Evolutionary conservation across 1,140 invertebrate species (phyloP).

Genomic region (Ephestia elutella): DNA sequence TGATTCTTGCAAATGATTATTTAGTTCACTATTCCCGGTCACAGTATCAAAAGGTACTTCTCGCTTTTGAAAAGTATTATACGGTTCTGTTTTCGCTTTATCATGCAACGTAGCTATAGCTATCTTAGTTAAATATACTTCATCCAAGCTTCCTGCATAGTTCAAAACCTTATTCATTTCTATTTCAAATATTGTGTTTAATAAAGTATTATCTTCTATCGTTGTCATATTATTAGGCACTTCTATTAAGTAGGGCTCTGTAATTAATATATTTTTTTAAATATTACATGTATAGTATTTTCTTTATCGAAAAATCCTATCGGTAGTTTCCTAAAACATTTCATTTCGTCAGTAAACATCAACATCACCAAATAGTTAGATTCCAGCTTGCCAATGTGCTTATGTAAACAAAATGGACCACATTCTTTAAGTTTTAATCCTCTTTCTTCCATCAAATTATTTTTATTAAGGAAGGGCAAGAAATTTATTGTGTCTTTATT

Average conservation of each 20-base stretch:
- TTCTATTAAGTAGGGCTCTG: constrained; percentile 39
- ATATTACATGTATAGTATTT: background rate
- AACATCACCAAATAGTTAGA: no score
- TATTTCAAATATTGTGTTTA: constrained; percentile 48
- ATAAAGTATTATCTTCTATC: constrained; percentile 39
- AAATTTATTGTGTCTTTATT: no score
- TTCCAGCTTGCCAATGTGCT: no score
- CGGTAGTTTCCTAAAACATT: no score
- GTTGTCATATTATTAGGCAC: constrained; percentile 27
- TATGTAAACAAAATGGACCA: no score
- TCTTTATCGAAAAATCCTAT: no score
- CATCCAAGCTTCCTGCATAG: constrained; percentile 45
- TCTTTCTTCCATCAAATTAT: no score
- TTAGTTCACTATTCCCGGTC: background rate
- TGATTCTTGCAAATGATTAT: background rate
- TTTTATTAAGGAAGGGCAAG: no score
- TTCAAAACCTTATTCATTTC: constrained; percentile 42
- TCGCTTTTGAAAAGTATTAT: background rate
- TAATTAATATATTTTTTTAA: constrained; percentile 17
- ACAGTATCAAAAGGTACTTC: background rate
- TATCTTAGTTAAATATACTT: constrained; percentile 51
- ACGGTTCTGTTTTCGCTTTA: background rate
- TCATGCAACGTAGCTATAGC: constrained; percentile 41
- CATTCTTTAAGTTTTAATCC: no score
- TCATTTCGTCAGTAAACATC: no score